These are phyloP conservation scores for Tenualosa thibaudeaui DNA, from an alignment of 2,797 vertebrate species.

Conservation along the genomic window DNA sequence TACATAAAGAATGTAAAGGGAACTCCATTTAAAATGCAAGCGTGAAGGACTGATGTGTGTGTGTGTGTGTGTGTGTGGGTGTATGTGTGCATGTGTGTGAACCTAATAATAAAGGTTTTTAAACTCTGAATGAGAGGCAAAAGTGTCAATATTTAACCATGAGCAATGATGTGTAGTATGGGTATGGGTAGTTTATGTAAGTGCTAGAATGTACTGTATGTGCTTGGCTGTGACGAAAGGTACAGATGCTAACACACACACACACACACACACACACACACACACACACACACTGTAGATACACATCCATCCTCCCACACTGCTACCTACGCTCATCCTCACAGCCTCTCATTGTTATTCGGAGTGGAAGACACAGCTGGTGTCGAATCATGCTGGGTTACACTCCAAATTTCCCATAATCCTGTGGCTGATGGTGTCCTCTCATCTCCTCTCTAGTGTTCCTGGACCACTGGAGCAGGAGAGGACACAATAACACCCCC, in stretches of 20 bases:
- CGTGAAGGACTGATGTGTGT: neutral
- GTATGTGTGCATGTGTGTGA: neutral
- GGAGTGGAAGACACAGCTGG: slow-evolving; percentile 9
- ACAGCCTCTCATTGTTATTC: neutral
- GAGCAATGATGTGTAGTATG: neutral
- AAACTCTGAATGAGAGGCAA: neutral
- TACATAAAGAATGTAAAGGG: neutral
- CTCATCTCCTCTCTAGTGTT: neutral
- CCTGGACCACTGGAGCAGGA: neutral
- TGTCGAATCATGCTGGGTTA: neutral
- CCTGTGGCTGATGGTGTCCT: neutral
- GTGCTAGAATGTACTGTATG: neutral
- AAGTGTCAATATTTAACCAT: neutral
- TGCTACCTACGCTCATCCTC: neutral
- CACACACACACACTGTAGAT: neutral
- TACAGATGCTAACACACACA: neutral
- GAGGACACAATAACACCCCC: neutral
- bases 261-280: neutral
- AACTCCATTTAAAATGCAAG: slow-evolving; percentile 9
- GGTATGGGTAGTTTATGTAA: neutral
- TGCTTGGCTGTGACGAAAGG: too few species aligned
- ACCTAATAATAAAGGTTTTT: neutral
- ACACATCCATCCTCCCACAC: neutral
- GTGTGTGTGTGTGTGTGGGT: neutral
- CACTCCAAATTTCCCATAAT: slow-evolving; percentile 8